phyloP scores from a whole-genome alignment of 1,140 invertebrate genomes.

The Drosophila nebulosa region DNA sequence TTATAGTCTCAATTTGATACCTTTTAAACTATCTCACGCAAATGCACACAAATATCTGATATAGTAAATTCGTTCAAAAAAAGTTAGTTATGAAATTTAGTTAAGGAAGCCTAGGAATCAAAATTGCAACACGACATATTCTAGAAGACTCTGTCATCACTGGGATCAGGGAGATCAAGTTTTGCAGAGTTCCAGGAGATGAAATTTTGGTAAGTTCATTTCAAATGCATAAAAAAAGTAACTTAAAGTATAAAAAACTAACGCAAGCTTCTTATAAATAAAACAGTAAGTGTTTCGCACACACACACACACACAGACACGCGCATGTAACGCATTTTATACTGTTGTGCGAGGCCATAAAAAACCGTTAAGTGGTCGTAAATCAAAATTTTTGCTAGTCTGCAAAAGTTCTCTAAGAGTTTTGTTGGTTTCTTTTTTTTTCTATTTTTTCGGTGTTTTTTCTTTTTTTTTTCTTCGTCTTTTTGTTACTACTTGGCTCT shows the following conservation, averaged over 20 bases:
- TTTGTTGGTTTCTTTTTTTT: conserved; percentile 7
- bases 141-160: no score
- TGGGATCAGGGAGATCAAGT: no score
- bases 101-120: no score
- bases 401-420: background rate
- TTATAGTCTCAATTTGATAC: no score
- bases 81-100: no score
- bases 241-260: background rate
- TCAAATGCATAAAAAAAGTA: background rate
- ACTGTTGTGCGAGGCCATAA: conserved; percentile 7
- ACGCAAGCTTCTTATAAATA: background rate
- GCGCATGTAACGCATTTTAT: background rate
- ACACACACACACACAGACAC: background rate
- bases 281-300: background rate
- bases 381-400: conserved; percentile 15
- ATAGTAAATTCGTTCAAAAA: no score
- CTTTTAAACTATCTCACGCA: no score
- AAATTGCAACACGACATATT: no score
- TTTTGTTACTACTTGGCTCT: background rate
- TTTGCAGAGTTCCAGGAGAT: background rate
- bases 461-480: background rate
- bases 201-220: background rate
- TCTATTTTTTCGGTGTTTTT: background rate
- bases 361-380: conserved; percentile 19
- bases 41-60: no score